phyloP scores from a whole-genome alignment of 2,888 invertebrate species.

The Epiblema foenella region DNA sequence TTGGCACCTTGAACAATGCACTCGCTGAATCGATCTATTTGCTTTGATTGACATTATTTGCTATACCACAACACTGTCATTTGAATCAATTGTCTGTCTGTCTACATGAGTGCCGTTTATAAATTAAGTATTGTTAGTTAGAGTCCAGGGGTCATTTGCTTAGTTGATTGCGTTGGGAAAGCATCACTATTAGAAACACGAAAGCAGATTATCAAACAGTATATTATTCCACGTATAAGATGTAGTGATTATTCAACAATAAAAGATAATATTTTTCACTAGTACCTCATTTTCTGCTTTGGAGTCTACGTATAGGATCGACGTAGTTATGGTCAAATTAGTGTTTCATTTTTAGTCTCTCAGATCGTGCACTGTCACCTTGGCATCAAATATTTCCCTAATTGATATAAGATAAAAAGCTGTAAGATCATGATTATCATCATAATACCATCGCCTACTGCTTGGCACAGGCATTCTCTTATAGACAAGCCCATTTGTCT shows the following conservation, averaged over 20 bases:
- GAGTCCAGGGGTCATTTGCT: slow-evolving; percentile 8
- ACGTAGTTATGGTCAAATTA: not conserved
- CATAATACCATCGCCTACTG: too few species aligned
- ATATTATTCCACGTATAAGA: not conserved
- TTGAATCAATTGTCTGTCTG: slow-evolving; percentile 21
- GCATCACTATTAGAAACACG: not conserved
- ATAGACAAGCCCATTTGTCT: too few species aligned
- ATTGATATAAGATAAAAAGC: too few species aligned
- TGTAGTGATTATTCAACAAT: not conserved
- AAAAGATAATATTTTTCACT: too few species aligned
- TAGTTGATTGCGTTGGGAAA: not conserved
- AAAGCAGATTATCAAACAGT: not conserved
- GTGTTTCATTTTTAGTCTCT: too few species aligned
- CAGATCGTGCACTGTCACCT: too few species aligned
- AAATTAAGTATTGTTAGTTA: slow-evolving; percentile 12
- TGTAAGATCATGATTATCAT: too few species aligned
- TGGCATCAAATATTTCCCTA: too few species aligned
- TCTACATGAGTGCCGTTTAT: not conserved
- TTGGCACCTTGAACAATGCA: slow-evolving; percentile 12
- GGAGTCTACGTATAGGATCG: not conserved
- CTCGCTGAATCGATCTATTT: not conserved
- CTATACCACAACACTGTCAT: slow-evolving; percentile 15
- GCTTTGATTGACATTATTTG: slow-evolving; percentile 13
- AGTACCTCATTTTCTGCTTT: too few species aligned
- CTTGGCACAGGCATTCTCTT: too few species aligned